Conservation (phyloP, 2,888 invertebrate species). For the Tenodera sinensis region DNA sequence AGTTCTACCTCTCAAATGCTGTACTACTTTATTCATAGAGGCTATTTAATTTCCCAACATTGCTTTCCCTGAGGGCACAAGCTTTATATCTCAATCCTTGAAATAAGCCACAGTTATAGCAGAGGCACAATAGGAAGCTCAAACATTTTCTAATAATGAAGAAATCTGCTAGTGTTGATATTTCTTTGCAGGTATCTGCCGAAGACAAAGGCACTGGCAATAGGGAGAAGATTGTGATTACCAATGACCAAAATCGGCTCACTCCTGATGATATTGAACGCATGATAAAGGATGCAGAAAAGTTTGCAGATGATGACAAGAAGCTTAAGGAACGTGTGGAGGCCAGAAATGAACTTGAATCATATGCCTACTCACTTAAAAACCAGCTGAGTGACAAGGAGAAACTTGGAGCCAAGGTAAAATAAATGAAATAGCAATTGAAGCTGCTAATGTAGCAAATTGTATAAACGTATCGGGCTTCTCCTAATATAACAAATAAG, state of each 20-base stretch:
- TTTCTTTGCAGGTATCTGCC: conserved; percentile 70
- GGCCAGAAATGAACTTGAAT: conserved; percentile 94
- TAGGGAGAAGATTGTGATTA: conserved; percentile 97
- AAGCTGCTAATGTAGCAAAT: too few species aligned
- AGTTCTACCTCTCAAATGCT: too few species aligned
- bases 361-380: conserved; percentile 95
- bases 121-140: too few species aligned
- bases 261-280: conserved; percentile 98
- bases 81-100: too few species aligned
- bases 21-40: too few species aligned
- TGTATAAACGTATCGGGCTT: too few species aligned
- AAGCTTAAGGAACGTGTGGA: conserved; percentile 94
- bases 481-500: too few species aligned
- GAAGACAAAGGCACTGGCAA: conserved; percentile 99
- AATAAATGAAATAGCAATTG: not conserved
- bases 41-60: too few species aligned
- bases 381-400: conserved; percentile 96
- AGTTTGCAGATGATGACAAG: conserved; percentile 98
- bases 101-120: too few species aligned
- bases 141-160: too few species aligned
- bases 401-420: conserved; percentile 85
- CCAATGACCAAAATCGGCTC: conserved; percentile 94
- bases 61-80: too few species aligned
- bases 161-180: too few species aligned
- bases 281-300: conserved; percentile 99